Base-by-base conservation (phyloP, 2,113 vertebrate genomes). In the Crypturellus undulatus region DNA sequence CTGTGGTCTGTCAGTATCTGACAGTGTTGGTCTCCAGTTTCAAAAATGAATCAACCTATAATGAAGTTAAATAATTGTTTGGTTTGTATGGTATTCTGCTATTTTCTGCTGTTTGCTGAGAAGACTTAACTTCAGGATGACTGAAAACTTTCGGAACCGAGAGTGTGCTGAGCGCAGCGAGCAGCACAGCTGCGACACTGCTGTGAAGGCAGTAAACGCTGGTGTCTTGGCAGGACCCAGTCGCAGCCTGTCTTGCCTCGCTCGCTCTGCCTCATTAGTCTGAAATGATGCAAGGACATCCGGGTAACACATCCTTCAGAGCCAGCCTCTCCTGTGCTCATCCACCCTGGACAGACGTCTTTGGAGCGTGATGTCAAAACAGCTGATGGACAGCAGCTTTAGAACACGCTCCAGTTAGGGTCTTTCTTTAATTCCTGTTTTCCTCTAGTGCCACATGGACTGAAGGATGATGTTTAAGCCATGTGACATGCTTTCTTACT, bases 211-310 rank as follows among this genome's bases (percentile, higher is more conserved):
- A 6, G 24, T 63, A 73, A 77, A 65, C 28, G 17, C 15, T 26
- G 42, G 5, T 67, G 19, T 63, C 73, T 91, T 79, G 94, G 81
- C 84, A 93, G 84, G 65, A 21, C 7, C 17, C 38, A 30, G 17
- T 75, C 65, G 40, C 88, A 82, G 67, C 36, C 58, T 79, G n/a
- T 21, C 45, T 90, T 75, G 36, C 14, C 19, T 58, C 28, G 17
- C 32, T 30, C 38, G 6, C 85, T 85, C 63, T 91, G n/a, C 63
- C 67, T 77, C 22, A 34, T 64, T 84, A 73, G 47, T n/a, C 40
- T 75, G 76, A 80, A 83, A 67, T 47, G 12, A 18, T 67, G 5
- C 13, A 70, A 86, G 21, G 83, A n/a, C 15, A 47, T 12, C 69
- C 59, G 32, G 34, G 17, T 51, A 73, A 79, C 6, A 77, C 49